phyloP scores from a whole-genome alignment of 2,888 invertebrate species.

The Xanthia togata region DNA sequence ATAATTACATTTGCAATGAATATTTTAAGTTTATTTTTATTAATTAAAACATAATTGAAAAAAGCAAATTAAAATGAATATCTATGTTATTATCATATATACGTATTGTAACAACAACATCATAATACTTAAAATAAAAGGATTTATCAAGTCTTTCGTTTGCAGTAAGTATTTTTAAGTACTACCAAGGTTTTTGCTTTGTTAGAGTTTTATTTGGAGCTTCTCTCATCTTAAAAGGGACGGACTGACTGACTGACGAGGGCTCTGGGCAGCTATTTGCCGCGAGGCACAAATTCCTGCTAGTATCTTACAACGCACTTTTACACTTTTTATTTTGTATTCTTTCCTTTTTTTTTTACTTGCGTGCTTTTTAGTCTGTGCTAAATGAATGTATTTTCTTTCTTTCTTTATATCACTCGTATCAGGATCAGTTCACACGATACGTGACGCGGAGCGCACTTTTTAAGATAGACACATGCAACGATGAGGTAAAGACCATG shows the following conservation, averaged over 20 bases:
- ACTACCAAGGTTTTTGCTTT: not conserved
- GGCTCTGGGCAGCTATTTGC: slow-evolving; percentile 15
- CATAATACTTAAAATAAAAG: not conserved
- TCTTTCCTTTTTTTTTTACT: no score
- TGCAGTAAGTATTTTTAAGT: not conserved
- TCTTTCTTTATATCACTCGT: not conserved
- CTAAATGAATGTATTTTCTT: no score
- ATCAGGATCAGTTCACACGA: not conserved
- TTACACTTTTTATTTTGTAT: no score
- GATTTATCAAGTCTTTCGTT: not conserved
- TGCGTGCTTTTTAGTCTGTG: no score
- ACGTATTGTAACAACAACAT: not conserved
- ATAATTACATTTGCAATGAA: not conserved
- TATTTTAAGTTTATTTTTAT: no score
- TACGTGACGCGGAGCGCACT: not conserved
- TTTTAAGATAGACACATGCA: not conserved
- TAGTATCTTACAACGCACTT: no score
- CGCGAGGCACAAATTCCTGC: no score
- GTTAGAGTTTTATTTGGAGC: not conserved
- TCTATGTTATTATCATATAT: not conserved
- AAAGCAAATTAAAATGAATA: not conserved
- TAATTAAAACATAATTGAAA: no score
- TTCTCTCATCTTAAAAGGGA: slow-evolving; percentile 18
- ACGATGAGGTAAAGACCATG: not conserved
- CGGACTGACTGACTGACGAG: slow-evolving; percentile 27